A percentile compares a stretch with the other conserved stretches of the same genome.
Evolutionary conservation across 37 sponge, comb jelly and placozoan species (phyloP).

Genomic region (Spongia lamella): DNA sequence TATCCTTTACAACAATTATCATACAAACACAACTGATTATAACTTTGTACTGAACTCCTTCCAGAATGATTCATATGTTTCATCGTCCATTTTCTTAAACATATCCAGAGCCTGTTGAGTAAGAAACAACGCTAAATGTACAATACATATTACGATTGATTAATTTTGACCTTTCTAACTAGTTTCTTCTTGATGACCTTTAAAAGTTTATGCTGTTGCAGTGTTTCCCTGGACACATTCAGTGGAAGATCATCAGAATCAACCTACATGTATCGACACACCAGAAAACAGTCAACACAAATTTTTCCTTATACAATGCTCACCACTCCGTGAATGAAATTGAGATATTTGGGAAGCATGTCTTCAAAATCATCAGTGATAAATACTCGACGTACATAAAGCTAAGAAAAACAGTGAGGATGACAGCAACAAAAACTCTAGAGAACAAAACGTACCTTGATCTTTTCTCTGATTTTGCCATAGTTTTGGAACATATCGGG

Average conservation of each 20-base stretch:
- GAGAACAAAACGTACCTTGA: conserved; percentile 41
- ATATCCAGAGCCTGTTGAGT: conserved; percentile 94
- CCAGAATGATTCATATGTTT: conserved; percentile 91
- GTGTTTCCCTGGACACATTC: conserved; percentile 95
- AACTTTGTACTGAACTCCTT: conserved; percentile 82
- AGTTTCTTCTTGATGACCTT: conserved; percentile 98
- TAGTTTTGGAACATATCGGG: conserved; percentile 81
- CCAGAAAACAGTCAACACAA: not conserved
- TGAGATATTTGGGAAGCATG: conserved; percentile 94
- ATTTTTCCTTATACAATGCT: conserved; percentile 22
- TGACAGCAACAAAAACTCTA: not conserved
- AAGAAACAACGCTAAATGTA: too few species aligned
- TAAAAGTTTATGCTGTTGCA: conserved; percentile 98
- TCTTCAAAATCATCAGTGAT: conserved; percentile 98
- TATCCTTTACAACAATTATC: too few species aligned
- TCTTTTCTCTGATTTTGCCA: conserved; percentile 62
- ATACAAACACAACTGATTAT: too few species aligned
- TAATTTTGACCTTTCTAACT: conserved; percentile 76
- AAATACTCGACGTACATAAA: conserved; percentile 97
- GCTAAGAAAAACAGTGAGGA: not conserved
- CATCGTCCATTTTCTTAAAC: conserved; percentile 91
- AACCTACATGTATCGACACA: conserved; percentile 48
- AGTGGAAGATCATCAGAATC: conserved; percentile 98
- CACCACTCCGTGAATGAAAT: conserved; percentile 90
- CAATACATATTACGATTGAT: too few species aligned